Conservation (phyloP, 2,113 vertebrate species). For the Brachyhypopomus occidentalis region DNA sequence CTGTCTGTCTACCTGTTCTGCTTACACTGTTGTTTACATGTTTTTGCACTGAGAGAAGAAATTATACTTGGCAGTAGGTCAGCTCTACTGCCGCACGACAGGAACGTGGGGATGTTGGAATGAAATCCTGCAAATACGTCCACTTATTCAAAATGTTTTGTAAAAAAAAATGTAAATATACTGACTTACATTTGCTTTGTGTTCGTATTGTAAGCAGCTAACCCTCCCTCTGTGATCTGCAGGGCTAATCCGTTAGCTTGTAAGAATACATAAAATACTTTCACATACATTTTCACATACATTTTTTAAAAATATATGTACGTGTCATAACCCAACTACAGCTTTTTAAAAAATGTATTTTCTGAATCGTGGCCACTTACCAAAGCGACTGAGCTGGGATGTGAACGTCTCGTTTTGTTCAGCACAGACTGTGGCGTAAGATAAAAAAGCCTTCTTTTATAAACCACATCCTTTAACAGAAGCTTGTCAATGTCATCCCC, state of each 20-base stretch:
- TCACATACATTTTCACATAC: no score
- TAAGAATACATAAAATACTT: no score
- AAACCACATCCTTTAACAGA: conserved; percentile 55
- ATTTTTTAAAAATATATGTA: no score
- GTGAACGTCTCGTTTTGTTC: conserved; percentile 14
- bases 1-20: no score
- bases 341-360: background rate
- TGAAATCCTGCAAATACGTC: background rate
- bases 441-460: conserved; percentile 52
- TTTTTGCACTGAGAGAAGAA: background rate
- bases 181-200: no score
- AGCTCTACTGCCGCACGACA: background rate
- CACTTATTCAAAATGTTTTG: background rate
- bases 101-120: background rate
- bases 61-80: no score
- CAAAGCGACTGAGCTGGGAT: background rate
- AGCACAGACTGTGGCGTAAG: conserved; percentile 37
- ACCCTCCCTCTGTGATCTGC: no score
- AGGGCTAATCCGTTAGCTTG: no score
- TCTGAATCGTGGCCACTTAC: conserved; percentile 18
- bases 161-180: no score
- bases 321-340: background rate
- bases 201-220: no score
- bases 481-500: conserved; percentile 3
- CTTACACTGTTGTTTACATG: background rate